Base-by-base conservation (phyloP, 2,888 invertebrate species). In the Leptopilina myrica region DNA sequence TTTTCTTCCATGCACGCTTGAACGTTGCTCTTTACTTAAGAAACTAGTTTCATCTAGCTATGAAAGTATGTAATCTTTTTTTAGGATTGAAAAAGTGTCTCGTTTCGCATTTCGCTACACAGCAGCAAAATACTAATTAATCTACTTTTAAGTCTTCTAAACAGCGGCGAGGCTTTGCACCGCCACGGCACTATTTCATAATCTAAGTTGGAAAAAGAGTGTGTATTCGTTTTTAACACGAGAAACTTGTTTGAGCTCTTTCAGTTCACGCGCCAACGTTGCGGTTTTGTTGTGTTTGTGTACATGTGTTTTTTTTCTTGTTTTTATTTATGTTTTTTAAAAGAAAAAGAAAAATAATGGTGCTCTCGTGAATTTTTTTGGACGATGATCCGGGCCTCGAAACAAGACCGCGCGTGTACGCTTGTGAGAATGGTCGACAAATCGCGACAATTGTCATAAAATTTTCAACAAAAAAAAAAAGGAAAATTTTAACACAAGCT, bases 341-440 rank as follows among this genome's bases (percentile, higher is more conserved):
- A 73, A 73, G n/a, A 56, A 73, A 73, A 53, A 46, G 12, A 49
- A 49, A 49, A n/a, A n/a, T n/a, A n/a, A 43, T 26, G 40, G 73
- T 73, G 73, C 73, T 73, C 33, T 33, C 33, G 73, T 56, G 56
- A 56, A 73, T 73, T 20, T 20, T 20, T 20, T 73, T 73, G 53
- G 56, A n/a, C 73, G 73, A 33, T 73, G 73, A 73, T 59, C 56
- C 73, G 73, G 73, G 73, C 73, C 73, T 73, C 73, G n/a, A 69
- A 73, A 73, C 33, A 59, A 73, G 56, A 73, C 73, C 73, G 73
- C 73, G 73, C 73, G 73, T 73, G 73, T 73, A 73, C 73, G 73
- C 73, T 73, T 33, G 33, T 33, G 33, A 33, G 56, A 73, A 73
- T 56, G 73, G 73, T 40, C 56, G 15, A 73, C 53, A 73, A 73